Conservation (phyloP, 2,113 vertebrate species). For the Cepphus grylle region DNA sequence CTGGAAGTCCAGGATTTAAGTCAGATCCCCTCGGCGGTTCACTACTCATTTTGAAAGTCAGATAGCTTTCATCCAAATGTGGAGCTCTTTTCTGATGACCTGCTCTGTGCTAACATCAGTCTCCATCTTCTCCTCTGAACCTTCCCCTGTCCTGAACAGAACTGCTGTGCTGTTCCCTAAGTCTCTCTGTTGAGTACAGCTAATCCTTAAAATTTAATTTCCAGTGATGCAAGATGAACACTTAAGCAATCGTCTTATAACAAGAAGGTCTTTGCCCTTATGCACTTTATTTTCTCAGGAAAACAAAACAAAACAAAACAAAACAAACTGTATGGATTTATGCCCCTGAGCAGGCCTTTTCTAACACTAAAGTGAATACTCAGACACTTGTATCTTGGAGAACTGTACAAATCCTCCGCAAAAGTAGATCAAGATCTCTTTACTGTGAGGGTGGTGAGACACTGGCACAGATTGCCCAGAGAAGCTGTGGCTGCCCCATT, state of each 20-base stretch:
- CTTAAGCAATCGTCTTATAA: rapidly evolving
- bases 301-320: not conserved
- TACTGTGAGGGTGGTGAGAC: not conserved
- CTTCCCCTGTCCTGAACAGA: not conserved
- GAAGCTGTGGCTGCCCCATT: not conserved
- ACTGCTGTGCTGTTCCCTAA: rapidly evolving
- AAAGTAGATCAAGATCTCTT: not conserved
- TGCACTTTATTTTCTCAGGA: rapidly evolving
- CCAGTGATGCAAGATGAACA: not conserved
- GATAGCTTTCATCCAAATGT: not conserved
- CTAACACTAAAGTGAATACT: rapidly evolving
- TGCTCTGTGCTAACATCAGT: not conserved
- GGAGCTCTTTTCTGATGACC: rapidly evolving
- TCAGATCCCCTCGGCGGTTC: not conserved
- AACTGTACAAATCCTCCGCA: not conserved
- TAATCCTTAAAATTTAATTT: not conserved
- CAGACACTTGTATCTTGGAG: not conserved
- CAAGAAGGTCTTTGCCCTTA: not conserved
- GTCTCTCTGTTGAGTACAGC: not conserved
- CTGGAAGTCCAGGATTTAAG: not conserved
- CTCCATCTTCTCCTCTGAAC: not conserved
- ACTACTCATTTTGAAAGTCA: not conserved
- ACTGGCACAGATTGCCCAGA: not conserved
- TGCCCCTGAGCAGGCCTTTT: not conserved
- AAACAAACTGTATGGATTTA: rapidly evolving